Evolutionary conservation across 1,140 invertebrate species (phyloP), one percentile per base, ranked within the genome.

Genomic region (Hesperophylax magnus): DNA sequence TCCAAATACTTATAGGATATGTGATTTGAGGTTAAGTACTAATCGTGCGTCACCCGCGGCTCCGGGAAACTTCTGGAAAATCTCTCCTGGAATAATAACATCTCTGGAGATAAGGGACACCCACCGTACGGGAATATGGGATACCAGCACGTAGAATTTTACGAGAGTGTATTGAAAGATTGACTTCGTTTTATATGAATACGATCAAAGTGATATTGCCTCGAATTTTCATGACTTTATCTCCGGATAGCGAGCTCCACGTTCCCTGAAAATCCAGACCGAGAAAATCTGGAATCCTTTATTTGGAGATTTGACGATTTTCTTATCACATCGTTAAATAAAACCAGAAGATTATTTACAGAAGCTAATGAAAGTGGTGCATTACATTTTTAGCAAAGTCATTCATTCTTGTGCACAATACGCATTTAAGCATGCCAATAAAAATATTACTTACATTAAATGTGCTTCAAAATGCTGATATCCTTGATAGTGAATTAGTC

Each of bases 131-230:
- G 71, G 54, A 75, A 75, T 75, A 56, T 58, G 54, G 52, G 78
- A 82, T 79, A 53, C 77, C 65, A 52, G 78, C 81, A 79, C 81
- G 81, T 82, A 82, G 75, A 79, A 79, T 79, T 82, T 82, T 82
- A 79, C 71, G 78, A 75, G 78, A 47, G 71, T 71, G 74, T 79
- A 82, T 82, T 82, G 81, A 82, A 82, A 82, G 77, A 82, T 82
- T 76, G 69, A 82, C 75, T 77, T 27, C 75, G 7, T 9, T n/a
- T 47, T 61, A 63, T 77, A 61, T 69, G 39, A 69, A 69, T 69
- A 69, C 65, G 65, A 69, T 69, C 65, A 69, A 69, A 69, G 34
- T 69, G 65, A 69, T 69, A 69, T 69, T 69, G 65, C 31, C 39
- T 69, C 31, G 34, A 69, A 69, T 69, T 69, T 67, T 69, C 65